Base-by-base conservation (phyloP, 2,888 invertebrate species). In the Aethes cnicana region DNA sequence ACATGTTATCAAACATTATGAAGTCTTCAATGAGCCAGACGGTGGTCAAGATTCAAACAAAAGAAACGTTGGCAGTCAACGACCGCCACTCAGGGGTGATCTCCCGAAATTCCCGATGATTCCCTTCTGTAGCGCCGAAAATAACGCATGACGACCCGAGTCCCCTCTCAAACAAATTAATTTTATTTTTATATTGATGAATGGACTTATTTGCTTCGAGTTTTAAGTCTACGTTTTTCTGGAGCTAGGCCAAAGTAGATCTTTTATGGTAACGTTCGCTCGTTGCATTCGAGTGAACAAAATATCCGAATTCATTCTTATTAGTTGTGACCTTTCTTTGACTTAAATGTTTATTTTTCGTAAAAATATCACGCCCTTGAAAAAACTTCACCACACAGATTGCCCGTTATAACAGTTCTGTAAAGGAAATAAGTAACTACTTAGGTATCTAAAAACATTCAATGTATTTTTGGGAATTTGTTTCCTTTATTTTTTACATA, bases 71-170 rank as follows among this genome's bases (percentile, higher is more conserved):
- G 32, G 75, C 69, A 67, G 86, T 74, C 88, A 85, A 85, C 75
- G 87, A 87, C 84, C 74, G 72, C 66, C 63, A 65, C 69, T 78
- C 77, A 80, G 74, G 85, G 87, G 87, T 87, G 87, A 87, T 88
- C 86, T 86, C 83, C 81, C 76, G 79, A 86, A 83, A 87, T 86
- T 86, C 85, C 86, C 85, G 76, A 86, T 86, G 86, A 85, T 87
- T 86, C 85, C 84, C 82, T 84, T 81, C 80, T 82, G 79, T 83
- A 79, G 74, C 72, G 82, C 85, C 86, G 71, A 81, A 86, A 87
- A 88, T 87, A 87, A 81, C 81, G 67, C 66, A 61, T 61, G 73
- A 74, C 75, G 73, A 68, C 57, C 67, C 60, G 69, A 75, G 77
- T 78, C 78, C 77, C 83, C 85, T 74, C 48, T 62, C 60, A 69